phyloP scores from a whole-genome alignment of 2,113 vertebrate species.

The Acinonyx jubatus region DNA sequence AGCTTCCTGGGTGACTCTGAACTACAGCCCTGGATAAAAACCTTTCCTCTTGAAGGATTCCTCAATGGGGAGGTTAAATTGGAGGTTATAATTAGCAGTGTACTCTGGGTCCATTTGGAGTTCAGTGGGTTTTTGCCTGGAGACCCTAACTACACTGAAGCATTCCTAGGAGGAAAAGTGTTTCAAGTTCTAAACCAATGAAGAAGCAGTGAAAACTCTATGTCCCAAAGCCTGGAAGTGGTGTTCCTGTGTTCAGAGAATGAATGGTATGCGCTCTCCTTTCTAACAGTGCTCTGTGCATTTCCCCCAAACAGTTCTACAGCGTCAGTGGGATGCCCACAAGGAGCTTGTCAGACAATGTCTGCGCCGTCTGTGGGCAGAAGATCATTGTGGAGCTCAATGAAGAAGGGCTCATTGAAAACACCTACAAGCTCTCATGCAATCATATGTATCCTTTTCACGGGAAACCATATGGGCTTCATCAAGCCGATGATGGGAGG shows the following conservation, averaged over 20 bases:
- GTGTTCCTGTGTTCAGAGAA: neutral
- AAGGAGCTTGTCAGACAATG: conserved; percentile 80
- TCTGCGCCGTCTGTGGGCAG: conserved; percentile 85
- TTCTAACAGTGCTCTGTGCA: neutral
- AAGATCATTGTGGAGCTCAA: conserved; percentile 86
- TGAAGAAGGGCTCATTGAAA: conserved; percentile 87
- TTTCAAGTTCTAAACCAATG: neutral
- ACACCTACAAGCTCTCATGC: conserved; percentile 90
- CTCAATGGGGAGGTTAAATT: neutral
- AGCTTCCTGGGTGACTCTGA: neutral
- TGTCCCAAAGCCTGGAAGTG: neutral
- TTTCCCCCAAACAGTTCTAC: conserved; percentile 84
- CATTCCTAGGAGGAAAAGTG: neutral
- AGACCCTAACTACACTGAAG: neutral
- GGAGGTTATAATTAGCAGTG: neutral
- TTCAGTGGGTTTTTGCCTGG: neutral
- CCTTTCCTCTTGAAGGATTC: neutral
- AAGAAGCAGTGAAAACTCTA: neutral
- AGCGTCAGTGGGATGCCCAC: conserved; percentile 83
- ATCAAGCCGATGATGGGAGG: neutral
- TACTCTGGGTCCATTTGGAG: neutral
- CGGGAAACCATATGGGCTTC: neutral
- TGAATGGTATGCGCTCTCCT: neutral
- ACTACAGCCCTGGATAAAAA: neutral
- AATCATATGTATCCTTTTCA: conserved; percentile 86